Evolutionary conservation across 2,888 invertebrate species (phyloP).

Genomic region (Nephrotoma guestfalica): DNA sequence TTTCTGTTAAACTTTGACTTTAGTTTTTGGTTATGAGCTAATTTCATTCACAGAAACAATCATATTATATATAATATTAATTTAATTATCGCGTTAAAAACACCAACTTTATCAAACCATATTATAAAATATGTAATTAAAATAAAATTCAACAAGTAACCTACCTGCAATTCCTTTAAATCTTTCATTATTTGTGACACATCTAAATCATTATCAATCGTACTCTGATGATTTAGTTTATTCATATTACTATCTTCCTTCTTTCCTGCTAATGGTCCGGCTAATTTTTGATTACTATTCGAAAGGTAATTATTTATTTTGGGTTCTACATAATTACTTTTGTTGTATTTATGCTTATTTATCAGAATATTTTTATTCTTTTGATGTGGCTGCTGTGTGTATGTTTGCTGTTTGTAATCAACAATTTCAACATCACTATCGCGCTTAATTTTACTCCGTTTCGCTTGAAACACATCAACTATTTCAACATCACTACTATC

Average conservation of each 20-base stretch:
- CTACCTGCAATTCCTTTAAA: conserved; percentile 32
- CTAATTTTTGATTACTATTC: conserved; percentile 5
- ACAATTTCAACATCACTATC: conserved; percentile 30
- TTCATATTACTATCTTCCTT: not conserved
- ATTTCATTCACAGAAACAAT: no score
- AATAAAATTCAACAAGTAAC: conserved; percentile 5
- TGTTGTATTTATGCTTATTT: conserved; percentile 10
- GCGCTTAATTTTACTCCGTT: conserved; percentile 9
- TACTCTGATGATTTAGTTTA: not conserved
- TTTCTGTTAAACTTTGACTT: no score
- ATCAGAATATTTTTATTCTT: conserved; percentile 10
- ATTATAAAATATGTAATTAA: no score
- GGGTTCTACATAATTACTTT: not conserved
- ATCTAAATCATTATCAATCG: conserved; percentile 19
- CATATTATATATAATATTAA: no score
- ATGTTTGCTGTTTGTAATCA: conserved; percentile 12
- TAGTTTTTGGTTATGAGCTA: not conserved
- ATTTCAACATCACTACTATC: conserved; percentile 28
- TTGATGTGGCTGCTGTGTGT: not conserved
- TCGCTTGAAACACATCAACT: conserved; percentile 24
- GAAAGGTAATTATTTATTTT: conserved; percentile 5
- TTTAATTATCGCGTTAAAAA: no score
- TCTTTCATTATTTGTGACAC: conserved; percentile 35
- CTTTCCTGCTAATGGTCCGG: not conserved
- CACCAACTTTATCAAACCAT: no score